These are phyloP conservation scores for Lota lota DNA, from an alignment of 2,113 vertebrate species.

Conservation along the genomic window DNA sequence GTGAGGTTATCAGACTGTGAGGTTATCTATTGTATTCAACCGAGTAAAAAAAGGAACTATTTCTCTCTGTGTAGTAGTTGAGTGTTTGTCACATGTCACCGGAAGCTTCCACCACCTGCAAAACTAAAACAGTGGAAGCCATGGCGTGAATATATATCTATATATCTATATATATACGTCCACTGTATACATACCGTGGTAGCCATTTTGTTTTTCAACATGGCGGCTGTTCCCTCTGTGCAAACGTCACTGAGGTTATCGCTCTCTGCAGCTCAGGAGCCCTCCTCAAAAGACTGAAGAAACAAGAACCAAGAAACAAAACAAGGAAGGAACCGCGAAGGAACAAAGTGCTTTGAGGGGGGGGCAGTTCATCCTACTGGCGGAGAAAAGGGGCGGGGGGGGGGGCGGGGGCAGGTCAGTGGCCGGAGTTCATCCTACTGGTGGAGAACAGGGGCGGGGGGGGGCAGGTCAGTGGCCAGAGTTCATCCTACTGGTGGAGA, in stretches of 20 bases:
- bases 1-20: constrained; percentile 24
- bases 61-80: constrained; percentile 41
- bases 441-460: constrained; percentile 81
- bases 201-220: neutral
- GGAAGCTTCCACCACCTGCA: constrained; percentile 33
- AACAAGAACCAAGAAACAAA: constrained; percentile 4
- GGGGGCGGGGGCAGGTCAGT: constrained; percentile 47
- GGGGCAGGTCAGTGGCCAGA: constrained; percentile 74
- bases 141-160: neutral
- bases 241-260: constrained; percentile 42
- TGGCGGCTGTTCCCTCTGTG: constrained; percentile 16
- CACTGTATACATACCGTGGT: neutral
- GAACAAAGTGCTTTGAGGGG: constrained; percentile 53
- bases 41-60: constrained; percentile 57
- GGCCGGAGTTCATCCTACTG: constrained; percentile 82
- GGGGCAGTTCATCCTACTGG: too few species aligned
- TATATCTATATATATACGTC: too few species aligned
- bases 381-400: constrained; percentile 2
- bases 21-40: constrained; percentile 59
- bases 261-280: neutral
- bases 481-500: constrained; percentile 82
- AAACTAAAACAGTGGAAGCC: neutral
- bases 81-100: constrained; percentile 29
- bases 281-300: constrained; percentile 23
- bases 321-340: constrained; percentile 37